These are phyloP conservation scores for Chroicocephalus ridibundus DNA, from an alignment of 2,113 vertebrate genomes.

Conservation along the genomic window DNA sequence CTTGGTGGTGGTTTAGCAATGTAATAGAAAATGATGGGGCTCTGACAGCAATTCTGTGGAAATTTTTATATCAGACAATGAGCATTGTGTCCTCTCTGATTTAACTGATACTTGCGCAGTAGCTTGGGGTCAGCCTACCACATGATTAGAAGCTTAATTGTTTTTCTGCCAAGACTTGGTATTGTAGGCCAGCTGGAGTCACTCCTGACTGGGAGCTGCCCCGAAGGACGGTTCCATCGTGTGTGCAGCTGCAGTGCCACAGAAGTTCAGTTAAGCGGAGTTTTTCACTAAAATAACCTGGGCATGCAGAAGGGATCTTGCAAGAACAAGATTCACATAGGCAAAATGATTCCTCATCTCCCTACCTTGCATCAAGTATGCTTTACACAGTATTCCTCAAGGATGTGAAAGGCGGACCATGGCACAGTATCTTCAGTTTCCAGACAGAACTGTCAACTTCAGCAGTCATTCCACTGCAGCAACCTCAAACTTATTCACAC, in stretches of 20 bases:
- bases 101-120: background rate
- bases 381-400: background rate
- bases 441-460: background rate
- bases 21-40: background rate
- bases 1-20: background rate
- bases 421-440: background rate
- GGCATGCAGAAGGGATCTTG: background rate
- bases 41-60: background rate
- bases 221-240: background rate
- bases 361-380: background rate
- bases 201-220: background rate
- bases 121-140: background rate
- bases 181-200: background rate
- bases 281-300: background rate
- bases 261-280: background rate
- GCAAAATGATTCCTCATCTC: background rate
- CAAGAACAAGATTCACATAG: background rate
- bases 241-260: background rate
- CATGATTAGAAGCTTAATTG: background rate
- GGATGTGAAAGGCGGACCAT: background rate
- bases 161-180: background rate
- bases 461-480: background rate
- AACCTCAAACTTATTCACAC: background rate
- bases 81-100: background rate
- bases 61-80: background rate